Evolutionary conservation across 2,113 vertebrate genomes (phyloP).

Genomic region (Sardina pilchardus): DNA sequence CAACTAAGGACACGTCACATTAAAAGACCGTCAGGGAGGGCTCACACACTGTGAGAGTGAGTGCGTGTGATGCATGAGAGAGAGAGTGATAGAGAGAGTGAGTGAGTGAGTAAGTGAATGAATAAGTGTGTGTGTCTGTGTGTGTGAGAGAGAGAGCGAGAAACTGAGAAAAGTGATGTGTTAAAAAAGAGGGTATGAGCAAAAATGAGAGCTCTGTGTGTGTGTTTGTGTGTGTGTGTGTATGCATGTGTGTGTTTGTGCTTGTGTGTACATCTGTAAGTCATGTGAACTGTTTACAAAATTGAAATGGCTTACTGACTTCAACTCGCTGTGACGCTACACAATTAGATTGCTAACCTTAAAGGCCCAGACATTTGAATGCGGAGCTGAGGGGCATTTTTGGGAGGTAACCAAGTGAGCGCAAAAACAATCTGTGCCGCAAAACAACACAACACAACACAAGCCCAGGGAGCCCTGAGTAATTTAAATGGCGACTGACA

Average conservation of each 20-base stretch:
- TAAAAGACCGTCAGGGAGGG: neutral
- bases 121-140: too few relatives aligned
- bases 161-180: neutral
- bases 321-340: neutral
- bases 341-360: neutral
- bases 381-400: too few relatives aligned
- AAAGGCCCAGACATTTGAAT: neutral
- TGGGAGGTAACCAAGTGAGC: neutral
- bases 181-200: neutral
- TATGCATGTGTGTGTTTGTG: neutral
- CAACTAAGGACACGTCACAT: neutral
- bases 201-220: neutral
- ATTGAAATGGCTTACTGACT: neutral
- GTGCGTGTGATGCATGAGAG: too few relatives aligned
- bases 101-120: neutral
- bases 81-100: neutral
- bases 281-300: neutral
- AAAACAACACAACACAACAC: neutral
- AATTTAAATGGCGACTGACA: neutral
- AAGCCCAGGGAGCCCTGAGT: neutral
- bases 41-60: too few relatives aligned
- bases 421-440: neutral
- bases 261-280: neutral
- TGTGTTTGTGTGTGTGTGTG: neutral
- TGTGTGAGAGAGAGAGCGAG: too few relatives aligned